Conservation (phyloP, 2,113 vertebrate genomes). For the Agelaius phoeniceus region DNA sequence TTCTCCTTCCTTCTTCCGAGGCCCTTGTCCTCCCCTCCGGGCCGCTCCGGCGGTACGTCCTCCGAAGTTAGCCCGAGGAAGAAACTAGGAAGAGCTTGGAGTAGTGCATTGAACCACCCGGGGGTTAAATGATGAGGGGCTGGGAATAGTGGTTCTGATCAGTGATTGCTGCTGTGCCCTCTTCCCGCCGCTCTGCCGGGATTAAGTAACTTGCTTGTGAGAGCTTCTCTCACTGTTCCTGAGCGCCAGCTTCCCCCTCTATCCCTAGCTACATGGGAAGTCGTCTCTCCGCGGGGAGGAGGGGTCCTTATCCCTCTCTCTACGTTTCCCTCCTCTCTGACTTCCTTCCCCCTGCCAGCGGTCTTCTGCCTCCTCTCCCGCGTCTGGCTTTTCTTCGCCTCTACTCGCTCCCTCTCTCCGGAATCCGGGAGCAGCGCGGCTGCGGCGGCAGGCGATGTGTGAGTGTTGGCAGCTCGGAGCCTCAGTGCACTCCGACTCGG, state of each 20-base stretch:
- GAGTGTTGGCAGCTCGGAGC: slow-evolving; percentile 57
- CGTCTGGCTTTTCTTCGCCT: background rate
- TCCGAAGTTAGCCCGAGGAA: slow-evolving; percentile 48
- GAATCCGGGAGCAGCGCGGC: background rate
- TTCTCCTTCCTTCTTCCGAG: slow-evolving; percentile 34
- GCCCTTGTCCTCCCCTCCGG: slow-evolving; percentile 54
- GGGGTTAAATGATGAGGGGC: background rate
- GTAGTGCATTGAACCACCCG: slow-evolving; percentile 44
- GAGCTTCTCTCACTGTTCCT: slow-evolving; percentile 64
- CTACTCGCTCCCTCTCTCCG: background rate
- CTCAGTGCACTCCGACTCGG: slow-evolving; percentile 47
- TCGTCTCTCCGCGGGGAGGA: slow-evolving; percentile 23
- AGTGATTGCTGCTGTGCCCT: background rate
- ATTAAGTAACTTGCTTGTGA: slow-evolving; percentile 53
- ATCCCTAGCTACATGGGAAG: slow-evolving; percentile 35
- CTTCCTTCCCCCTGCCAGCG: background rate
- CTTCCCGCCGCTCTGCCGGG: slow-evolving; percentile 6
- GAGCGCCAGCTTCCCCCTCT: slow-evolving; percentile 36
- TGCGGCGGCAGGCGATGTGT: slow-evolving; percentile 36
- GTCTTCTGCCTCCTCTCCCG: background rate
- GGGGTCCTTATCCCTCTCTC: background rate
- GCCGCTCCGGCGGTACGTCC: slow-evolving; percentile 18
- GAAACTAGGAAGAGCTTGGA: slow-evolving; percentile 52
- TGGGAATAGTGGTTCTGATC: background rate
- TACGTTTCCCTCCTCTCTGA: background rate